Base-by-base conservation (phyloP, 2,797 vertebrate genomes). In the Spatula clypeata region DNA sequence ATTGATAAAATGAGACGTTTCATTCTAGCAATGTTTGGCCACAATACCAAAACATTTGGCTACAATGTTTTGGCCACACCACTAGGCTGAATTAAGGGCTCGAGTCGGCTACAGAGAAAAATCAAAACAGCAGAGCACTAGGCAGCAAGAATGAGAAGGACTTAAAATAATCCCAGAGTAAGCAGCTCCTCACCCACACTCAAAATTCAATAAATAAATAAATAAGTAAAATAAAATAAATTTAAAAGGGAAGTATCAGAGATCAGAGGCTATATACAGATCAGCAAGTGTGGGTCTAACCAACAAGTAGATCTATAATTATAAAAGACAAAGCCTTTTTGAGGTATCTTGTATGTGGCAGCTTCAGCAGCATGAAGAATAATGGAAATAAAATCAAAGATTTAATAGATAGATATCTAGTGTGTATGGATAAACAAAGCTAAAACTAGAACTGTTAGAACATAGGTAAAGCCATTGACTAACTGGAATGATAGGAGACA, bases 121-220 rank as follows among this genome's bases (percentile, higher is more conserved):
- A 76, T 38, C 38, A 34, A 40, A 47, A 7, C 32, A 53, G 54
- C 21, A 85, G 44, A 84, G 17, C 12, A 42, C 20, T 44, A 62
- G 69, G 23, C 54, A 14, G 11, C 8, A 83, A 57, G 42, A 66
- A 8, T 0, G 0, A 58, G 60, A 73, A 62, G 23, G 1, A 7
- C 6, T 65, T 51, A 55, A 81, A 3, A 79, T 23, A 79, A 82
- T 18, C 24, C 42, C 61, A 79, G 40, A 80, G 20, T 36, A 77
- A 74, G 44, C 21, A 51, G 9, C 19, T 92, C 23, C 23, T 13
- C 47, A 24, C 12, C 47, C 47, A 47, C 47, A 47, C 47, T 23
- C 47, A 47, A 47, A 47, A 47, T 47, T 13, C 13, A 47, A 7
- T 47, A 47, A 47, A 24, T 47, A 47, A 47, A 47, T 47, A 47